Conservation (phyloP, 1,140 invertebrate genomes). For the Calephelis nemesis region DNA sequence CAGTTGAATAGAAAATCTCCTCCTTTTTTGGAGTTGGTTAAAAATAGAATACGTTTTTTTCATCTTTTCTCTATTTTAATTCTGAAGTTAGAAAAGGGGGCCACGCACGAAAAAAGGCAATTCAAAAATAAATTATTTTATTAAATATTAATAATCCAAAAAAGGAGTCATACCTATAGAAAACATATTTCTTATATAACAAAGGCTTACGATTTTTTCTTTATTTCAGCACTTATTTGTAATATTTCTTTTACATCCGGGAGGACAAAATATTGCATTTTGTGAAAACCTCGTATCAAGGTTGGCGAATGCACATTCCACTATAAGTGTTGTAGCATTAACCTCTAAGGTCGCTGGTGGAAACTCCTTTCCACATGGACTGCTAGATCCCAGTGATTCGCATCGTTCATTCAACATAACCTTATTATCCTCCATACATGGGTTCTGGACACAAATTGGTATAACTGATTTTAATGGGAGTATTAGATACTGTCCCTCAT, state of each 20-base stretch:
- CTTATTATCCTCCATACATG: slow-evolving; percentile 73
- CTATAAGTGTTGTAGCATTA: slow-evolving; percentile 69
- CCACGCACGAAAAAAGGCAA: too few species aligned
- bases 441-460: slow-evolving; percentile 81
- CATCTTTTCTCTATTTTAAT: too few species aligned
- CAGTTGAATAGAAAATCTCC: too few species aligned
- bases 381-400: slow-evolving; percentile 64
- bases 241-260: slow-evolving; percentile 53
- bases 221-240: slow-evolving; percentile 41
- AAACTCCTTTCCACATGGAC: slow-evolving; percentile 60
- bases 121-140: too few species aligned
- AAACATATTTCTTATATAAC: too few species aligned
- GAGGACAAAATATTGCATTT: slow-evolving; percentile 34
- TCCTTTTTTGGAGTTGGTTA: too few species aligned
- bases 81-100: too few species aligned
- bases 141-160: too few species aligned
- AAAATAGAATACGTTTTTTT: too few species aligned
- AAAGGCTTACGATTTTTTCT: too few species aligned
- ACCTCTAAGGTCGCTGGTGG: slow-evolving; percentile 64
- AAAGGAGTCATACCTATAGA: too few species aligned
- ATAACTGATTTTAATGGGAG: slow-evolving; percentile 74
- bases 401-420: slow-evolving; percentile 79
- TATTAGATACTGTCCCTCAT: slow-evolving; percentile 76
- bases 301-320: slow-evolving; percentile 67
- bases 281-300: slow-evolving; percentile 52